Evolutionary conservation across 2,797 vertebrate species (phyloP).

Genomic region (Tenualosa ilisha): DNA sequence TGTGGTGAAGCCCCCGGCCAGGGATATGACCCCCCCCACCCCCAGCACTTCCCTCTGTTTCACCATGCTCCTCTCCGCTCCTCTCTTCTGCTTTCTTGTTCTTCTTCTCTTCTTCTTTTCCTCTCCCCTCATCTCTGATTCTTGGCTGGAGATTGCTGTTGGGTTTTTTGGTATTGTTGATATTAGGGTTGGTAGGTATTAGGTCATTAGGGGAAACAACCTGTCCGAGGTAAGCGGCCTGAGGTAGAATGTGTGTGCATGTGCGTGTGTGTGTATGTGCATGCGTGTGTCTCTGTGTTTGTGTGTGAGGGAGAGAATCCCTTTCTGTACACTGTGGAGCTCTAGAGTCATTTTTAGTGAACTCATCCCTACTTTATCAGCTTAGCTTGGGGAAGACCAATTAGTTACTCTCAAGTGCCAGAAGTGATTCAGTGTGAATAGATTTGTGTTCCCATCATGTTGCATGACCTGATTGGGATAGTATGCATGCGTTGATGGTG

Average conservation of each 20-base stretch:
- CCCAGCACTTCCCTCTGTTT: no score
- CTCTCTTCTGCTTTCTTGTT: no score
- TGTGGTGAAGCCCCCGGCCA: neutral
- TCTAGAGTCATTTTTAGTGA: neutral
- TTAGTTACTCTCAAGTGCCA: neutral
- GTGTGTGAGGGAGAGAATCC: neutral
- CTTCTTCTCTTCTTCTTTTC: no score
- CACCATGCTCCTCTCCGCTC: no score
- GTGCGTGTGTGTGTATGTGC: neutral
- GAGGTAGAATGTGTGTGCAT: neutral
- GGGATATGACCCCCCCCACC: neutral
- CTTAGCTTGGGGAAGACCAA: neutral
- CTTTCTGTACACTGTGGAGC: neutral
- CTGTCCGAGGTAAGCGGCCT: no score
- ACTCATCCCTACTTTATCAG: conserved; percentile 19
- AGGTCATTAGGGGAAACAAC: no score
- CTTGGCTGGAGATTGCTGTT: no score
- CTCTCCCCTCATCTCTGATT: no score
- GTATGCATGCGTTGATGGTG: neutral
- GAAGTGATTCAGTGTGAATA: neutral
- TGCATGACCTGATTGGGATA: neutral
- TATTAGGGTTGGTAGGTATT: no score
- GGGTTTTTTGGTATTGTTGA: no score
- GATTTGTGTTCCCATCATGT: neutral
- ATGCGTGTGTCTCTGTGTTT: neutral